Conservation (phyloP, 2,113 vertebrate species). For the Upupa epops region DNA sequence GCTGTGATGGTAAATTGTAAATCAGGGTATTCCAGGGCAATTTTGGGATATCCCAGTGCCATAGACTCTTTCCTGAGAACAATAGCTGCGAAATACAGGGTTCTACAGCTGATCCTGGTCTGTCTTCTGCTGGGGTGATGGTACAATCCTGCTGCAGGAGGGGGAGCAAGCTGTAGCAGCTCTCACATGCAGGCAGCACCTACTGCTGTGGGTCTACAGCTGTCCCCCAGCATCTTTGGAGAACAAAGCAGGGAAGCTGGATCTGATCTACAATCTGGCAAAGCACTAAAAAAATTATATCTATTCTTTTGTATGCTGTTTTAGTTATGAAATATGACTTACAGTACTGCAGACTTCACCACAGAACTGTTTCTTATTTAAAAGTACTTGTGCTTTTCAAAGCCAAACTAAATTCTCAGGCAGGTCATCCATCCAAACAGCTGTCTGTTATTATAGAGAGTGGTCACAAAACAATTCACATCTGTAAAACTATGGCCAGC, state of each 20-base stretch:
- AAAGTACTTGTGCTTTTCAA: background rate
- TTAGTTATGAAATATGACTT: background rate
- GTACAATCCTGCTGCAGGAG: background rate
- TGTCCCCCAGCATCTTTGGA: background rate
- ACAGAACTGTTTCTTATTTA: background rate
- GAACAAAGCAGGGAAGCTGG: background rate
- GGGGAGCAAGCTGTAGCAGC: background rate
- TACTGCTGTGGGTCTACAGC: background rate
- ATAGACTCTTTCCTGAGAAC: background rate
- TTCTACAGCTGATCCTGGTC: background rate
- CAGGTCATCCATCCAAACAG: slow-evolving; percentile 13
- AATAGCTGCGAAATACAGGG: background rate
- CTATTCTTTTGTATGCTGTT: background rate
- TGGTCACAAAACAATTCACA: slow-evolving; percentile 4
- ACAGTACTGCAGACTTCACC: background rate
- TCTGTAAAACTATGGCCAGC: background rate
- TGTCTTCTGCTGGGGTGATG: background rate
- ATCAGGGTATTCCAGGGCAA: background rate
- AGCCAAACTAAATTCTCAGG: slow-evolving; percentile 7
- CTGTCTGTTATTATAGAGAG: background rate
- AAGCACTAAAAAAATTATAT: background rate
- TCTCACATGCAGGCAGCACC: background rate
- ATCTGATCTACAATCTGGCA: background rate
- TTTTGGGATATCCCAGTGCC: background rate
- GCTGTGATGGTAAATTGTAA: background rate